A percentile compares a stretch with the other conserved stretches of the same genome.
These are phyloP conservation scores for Epiblema foenella DNA, from an alignment of 2,888 invertebrate genomes.

Conservation along the genomic window DNA sequence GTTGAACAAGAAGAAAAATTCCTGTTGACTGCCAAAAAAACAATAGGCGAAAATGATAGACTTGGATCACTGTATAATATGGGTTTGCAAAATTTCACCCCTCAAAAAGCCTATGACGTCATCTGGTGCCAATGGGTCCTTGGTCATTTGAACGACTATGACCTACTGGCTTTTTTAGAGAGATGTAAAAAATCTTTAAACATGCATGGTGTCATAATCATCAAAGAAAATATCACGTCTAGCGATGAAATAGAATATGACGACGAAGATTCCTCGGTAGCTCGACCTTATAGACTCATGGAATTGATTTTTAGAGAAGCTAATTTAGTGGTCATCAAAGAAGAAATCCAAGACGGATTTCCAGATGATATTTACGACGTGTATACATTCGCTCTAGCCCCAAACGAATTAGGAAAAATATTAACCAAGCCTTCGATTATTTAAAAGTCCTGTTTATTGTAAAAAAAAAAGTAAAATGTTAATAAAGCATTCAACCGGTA, in stretches of 20 bases:
- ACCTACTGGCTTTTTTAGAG: slow-evolving; percentile 90
- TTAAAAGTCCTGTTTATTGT: not conserved
- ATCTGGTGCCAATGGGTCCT: slow-evolving; percentile 99
- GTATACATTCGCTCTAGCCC: slow-evolving; percentile 91
- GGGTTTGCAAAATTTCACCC: slow-evolving; percentile 94
- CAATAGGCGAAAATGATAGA: slow-evolving; percentile 72
- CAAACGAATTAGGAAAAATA: slow-evolving; percentile 53
- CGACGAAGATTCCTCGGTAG: slow-evolving; percentile 94
- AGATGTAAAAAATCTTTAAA: slow-evolving; percentile 82
- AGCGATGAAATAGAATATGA: slow-evolving; percentile 88
- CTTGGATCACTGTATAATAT: slow-evolving; percentile 88
- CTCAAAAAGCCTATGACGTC: slow-evolving; percentile 92
- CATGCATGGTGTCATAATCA: slow-evolving; percentile 64
- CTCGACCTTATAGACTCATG: slow-evolving; percentile 88
- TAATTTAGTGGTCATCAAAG: slow-evolving; percentile 87
- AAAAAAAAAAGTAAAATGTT: slow-evolving; percentile 12
- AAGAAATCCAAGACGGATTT: slow-evolving; percentile 91
- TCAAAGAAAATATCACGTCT: slow-evolving; percentile 90
- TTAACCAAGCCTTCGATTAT: not conserved
- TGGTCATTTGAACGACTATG: slow-evolving; percentile 93
- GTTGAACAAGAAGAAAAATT: slow-evolving; percentile 96
- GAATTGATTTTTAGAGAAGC: slow-evolving; percentile 88
- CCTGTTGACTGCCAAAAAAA: slow-evolving; percentile 88
- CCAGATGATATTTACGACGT: slow-evolving; percentile 95
- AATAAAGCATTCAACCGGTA: slow-evolving; percentile 12